Conservation (phyloP, 2,113 vertebrate species). For the Brienomyrus brachyistius region DNA sequence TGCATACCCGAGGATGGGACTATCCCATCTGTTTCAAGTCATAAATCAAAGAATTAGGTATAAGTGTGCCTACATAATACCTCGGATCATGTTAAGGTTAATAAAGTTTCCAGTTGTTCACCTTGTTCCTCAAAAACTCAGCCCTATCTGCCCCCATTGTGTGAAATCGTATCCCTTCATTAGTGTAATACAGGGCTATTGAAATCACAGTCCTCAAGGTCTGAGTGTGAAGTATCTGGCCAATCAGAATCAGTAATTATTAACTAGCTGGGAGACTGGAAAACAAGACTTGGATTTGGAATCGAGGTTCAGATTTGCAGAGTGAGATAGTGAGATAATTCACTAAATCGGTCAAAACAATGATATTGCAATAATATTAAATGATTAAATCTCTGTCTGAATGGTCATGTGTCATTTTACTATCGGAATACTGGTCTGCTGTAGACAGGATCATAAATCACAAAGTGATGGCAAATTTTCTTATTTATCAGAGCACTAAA, state of each 20-base stretch:
- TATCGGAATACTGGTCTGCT: background rate
- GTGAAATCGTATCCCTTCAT: background rate
- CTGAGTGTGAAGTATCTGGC: no score
- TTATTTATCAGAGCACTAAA: background rate
- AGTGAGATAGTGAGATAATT: background rate
- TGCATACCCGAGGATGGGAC: background rate
- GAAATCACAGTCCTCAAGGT: no score
- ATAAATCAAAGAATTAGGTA: background rate
- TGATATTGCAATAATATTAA: background rate
- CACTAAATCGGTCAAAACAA: background rate
- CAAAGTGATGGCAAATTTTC: background rate
- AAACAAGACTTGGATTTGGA: no score
- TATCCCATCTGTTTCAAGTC: slow-evolving; percentile 5
- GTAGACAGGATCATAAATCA: background rate
- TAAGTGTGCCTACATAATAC: background rate
- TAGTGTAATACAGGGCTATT: background rate
- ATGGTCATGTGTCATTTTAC: background rate
- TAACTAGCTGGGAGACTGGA: no score
- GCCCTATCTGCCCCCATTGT: background rate
- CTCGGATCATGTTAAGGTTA: slow-evolving; percentile 3
- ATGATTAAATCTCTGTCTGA: background rate
- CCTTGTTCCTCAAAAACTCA: background rate
- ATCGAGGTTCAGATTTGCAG: no score
- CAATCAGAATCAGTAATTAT: no score
- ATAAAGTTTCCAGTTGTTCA: background rate